phyloP scores from a whole-genome alignment of 1,140 invertebrate species.

The Drosophila mayri region DNA sequence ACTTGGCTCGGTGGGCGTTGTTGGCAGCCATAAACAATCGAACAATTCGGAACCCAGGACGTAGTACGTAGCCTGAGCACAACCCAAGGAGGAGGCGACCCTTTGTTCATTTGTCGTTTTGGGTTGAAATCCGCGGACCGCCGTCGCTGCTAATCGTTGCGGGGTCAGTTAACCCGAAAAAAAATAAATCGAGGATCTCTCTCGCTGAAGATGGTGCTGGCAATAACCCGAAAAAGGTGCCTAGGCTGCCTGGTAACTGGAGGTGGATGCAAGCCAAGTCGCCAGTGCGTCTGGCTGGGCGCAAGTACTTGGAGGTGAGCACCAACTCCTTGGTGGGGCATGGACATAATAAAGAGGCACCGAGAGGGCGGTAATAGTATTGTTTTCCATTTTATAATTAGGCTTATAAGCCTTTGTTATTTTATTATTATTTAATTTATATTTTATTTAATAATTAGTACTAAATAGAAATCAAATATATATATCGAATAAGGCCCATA shows the following conservation, averaged over 20 bases:
- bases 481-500: too few species aligned
- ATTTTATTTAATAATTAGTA: neutral
- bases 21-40: slow-evolving; percentile 81
- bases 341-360: slow-evolving; percentile 18
- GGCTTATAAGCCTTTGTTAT: neutral
- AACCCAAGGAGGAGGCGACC: slow-evolving; percentile 48
- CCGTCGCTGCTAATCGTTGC: slow-evolving; percentile 73
- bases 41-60: slow-evolving; percentile 68
- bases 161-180: slow-evolving; percentile 75
- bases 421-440: neutral
- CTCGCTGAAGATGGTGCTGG: slow-evolving; percentile 24
- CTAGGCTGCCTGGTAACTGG: slow-evolving; percentile 3
- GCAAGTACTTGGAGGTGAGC: neutral
- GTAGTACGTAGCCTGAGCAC: slow-evolving; percentile 42
- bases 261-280: slow-evolving; percentile 25
- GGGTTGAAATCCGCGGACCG: slow-evolving; percentile 53
- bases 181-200: slow-evolving; percentile 4
- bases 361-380: neutral
- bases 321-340: neutral
- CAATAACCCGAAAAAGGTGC: neutral
- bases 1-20: slow-evolving; percentile 72
- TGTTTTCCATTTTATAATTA: neutral
- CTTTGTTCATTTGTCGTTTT: slow-evolving; percentile 81
- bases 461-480: neutral
- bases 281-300: slow-evolving; percentile 63